Evolutionary conservation across 2,888 invertebrate species (phyloP), one percentile per base, ranked within the genome.

Genomic region (Macrosiphum euphorbiae): DNA sequence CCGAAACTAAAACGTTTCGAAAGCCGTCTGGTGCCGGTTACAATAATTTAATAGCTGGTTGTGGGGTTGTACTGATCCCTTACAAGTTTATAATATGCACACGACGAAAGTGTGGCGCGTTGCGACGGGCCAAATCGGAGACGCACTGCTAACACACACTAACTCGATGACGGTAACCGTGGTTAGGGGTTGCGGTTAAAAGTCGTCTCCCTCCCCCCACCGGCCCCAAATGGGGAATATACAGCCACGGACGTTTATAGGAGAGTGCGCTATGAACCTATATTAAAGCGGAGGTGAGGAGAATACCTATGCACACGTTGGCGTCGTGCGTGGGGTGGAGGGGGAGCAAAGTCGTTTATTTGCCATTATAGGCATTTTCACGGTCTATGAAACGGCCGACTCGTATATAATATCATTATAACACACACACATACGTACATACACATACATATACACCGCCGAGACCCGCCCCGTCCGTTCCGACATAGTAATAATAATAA

Each of bases 301-400:
- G 26, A 44, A 11, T 58, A 58, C 26, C 26, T 58, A 58, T 58
- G 7, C 8, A 35, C 11, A 13, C 24, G 1, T 13, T 26, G 24
- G 20, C 13, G 11, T 85, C 26, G 11, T 85, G 3, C 0, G 41
- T 26, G 55, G 55, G 52, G 52, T 2, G 13, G 50, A 3, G 41
- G 41, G n/a, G 88, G 35, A 24, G 35, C 50, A 35, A 88, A 88
- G 88, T 88, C 52, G 88, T 88, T 88, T 88, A 88, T 88, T 88
- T 52, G 24, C 88, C 88, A 52, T 85, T 44, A 85, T 24, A 52
- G 52, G 24, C 35, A 24, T 78, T 88, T 52, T 88, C 88, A 88
- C 35, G 88, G 52, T 88, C 88, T 52, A 52, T 24, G 35, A 52
- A 88, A 52, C 52, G 88, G n/a, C 24, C n/a, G 88, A 88, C 88